Percentiles rank a stretch among this genome's conserved stretches.
Conservation (phyloP, 2,888 invertebrate genomes). For the Geophilus truncorum region DNA sequence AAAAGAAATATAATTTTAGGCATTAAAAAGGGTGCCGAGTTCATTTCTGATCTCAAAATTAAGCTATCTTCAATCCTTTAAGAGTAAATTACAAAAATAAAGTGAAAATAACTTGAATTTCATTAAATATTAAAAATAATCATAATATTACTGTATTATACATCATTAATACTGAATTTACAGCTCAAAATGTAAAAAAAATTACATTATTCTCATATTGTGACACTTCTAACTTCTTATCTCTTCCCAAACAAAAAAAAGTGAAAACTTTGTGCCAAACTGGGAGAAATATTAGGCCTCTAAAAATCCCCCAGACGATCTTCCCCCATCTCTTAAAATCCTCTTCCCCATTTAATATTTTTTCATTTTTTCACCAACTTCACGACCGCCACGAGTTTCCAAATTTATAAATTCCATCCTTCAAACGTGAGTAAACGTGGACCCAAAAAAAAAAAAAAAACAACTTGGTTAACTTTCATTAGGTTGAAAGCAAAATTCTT, state of each 20-base stretch:
- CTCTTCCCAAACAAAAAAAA: not conserved
- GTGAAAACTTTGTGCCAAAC: not conserved
- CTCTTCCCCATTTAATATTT: not conserved
- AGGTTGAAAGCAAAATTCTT: not conserved
- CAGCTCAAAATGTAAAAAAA: not conserved
- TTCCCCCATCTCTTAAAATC: slow-evolving; percentile 3
- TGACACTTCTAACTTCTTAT: too few relatives aligned
- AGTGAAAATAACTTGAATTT: too few relatives aligned
- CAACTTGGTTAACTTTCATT: slow-evolving; percentile 12
- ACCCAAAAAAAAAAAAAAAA: not conserved
- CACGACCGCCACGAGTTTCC: not conserved
- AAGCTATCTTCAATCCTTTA: too few relatives aligned
- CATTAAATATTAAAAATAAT: too few relatives aligned
- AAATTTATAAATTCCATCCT: not conserved
- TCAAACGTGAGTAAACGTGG: not conserved
- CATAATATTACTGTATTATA: too few relatives aligned
- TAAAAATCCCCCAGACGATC: not conserved
- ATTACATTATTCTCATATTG: not conserved
- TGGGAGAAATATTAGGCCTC: not conserved
- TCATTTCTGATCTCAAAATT: too few relatives aligned
- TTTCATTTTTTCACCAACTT: not conserved
- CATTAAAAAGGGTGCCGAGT: too few relatives aligned
- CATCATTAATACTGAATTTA: too few relatives aligned
- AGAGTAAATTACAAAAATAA: too few relatives aligned
- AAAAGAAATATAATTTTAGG: too few relatives aligned